These are phyloP conservation scores for Chesias legatella DNA, from an alignment of 2,888 invertebrate genomes.

Conservation along the genomic window DNA sequence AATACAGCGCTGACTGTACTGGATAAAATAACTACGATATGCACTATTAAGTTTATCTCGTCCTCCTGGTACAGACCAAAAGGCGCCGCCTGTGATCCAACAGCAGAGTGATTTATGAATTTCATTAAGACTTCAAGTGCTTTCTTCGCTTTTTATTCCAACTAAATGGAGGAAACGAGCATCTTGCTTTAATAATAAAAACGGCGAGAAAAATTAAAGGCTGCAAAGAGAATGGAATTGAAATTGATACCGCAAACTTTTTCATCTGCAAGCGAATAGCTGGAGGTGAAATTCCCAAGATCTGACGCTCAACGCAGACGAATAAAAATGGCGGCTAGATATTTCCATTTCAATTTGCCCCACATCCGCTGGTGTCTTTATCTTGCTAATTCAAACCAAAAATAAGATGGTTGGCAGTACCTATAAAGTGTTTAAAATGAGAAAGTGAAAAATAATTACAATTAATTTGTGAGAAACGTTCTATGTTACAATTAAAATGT, in stretches of 20 bases:
- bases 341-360: conserved; percentile 48
- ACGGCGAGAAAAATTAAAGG: conserved; percentile 41
- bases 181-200: conserved; percentile 61
- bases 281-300: conserved; percentile 38
- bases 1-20: no score
- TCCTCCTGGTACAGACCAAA: conserved; percentile 52
- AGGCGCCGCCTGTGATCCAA: conserved; percentile 54
- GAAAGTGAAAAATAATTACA: conserved; percentile 7
- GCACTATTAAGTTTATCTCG: conserved; percentile 3
- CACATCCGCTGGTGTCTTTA: conserved; percentile 39
- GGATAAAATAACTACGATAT: no score
- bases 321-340: conserved; percentile 42
- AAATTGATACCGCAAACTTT: conserved; percentile 66
- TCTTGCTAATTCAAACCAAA: conserved; percentile 40
- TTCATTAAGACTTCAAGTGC: conserved; percentile 64
- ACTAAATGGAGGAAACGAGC: conserved; percentile 64
- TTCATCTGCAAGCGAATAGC: conserved; percentile 48
- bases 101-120: conserved; percentile 64
- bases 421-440: conserved; percentile 8
- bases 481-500: conserved; percentile 12
- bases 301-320: conserved; percentile 19
- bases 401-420: conserved; percentile 26
- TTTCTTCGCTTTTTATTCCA: conserved; percentile 46
- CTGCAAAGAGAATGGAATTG: conserved; percentile 49
- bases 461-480: neutral